A percentile compares a stretch with the other conserved stretches of the same genome.
Conservation (phyloP, 2,113 vertebrate species). For the Gadus chalcogrammus region DNA sequence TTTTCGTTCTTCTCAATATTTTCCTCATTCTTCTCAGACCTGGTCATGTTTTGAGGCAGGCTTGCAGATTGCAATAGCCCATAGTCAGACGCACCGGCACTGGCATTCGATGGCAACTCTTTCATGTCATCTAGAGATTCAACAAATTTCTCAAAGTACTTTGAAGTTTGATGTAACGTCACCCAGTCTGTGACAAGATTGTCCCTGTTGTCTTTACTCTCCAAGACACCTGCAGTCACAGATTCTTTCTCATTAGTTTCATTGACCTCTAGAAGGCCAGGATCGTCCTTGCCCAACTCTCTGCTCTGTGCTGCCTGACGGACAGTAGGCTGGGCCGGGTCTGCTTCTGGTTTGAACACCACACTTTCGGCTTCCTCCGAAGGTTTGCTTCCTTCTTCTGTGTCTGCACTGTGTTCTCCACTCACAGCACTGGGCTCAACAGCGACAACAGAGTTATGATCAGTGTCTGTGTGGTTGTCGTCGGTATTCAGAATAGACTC, state of each 20-base stretch:
- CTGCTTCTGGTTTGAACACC: slow-evolving; percentile 49
- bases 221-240: slow-evolving; percentile 28
- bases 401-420: slow-evolving; percentile 33
- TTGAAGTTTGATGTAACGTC: slow-evolving; percentile 60
- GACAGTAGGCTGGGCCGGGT: slow-evolving; percentile 1
- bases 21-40: background rate
- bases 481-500: background rate
- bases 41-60: background rate
- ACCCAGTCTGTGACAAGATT: slow-evolving; percentile 70
- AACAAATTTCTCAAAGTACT: slow-evolving; percentile 68
- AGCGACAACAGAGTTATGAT: background rate
- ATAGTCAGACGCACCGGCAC: background rate
- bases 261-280: slow-evolving; percentile 1
- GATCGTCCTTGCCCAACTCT: background rate
- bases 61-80: slow-evolving; percentile 9
- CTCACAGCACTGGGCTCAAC: slow-evolving; percentile 9
- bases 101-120: slow-evolving; percentile 14
- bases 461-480: background rate
- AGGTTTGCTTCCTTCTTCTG: slow-evolving; percentile 47
- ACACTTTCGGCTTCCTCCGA: slow-evolving; percentile 55
- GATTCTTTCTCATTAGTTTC: slow-evolving; percentile 7
- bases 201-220: slow-evolving; percentile 42
- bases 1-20: background rate
- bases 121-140: slow-evolving; percentile 68
- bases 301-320: slow-evolving; percentile 2